Evolutionary conservation across 2,113 vertebrate species (phyloP).

Genomic region (Trinectes maculatus): DNA sequence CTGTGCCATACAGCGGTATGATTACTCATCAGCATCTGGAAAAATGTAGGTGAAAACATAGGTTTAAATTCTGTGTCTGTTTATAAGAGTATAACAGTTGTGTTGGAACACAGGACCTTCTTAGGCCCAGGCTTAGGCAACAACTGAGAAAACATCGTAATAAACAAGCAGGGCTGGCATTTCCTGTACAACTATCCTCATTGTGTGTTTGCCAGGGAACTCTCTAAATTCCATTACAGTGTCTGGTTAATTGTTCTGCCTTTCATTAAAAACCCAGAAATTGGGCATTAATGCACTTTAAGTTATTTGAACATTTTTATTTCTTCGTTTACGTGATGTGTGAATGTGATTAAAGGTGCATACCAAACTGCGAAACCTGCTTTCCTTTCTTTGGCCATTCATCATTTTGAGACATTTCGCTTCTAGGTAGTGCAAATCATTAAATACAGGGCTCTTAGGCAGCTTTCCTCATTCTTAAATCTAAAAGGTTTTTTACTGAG

Average conservation of each 20-base stretch:
- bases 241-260: conserved; percentile 27
- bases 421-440: conserved; percentile 69
- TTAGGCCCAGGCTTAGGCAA: background rate
- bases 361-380: conserved; percentile 61
- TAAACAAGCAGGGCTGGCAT: background rate
- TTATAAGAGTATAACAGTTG: background rate
- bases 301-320: conserved; percentile 64
- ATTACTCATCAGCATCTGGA: background rate
- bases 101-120: background rate
- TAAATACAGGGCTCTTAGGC: conserved; percentile 65
- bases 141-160: background rate
- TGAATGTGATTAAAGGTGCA: conserved; percentile 67
- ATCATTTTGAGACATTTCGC: conserved; percentile 71
- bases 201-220: conserved; percentile 16
- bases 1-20: background rate
- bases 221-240: conserved; percentile 22
- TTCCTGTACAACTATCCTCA: conserved; percentile 22
- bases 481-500: conserved; percentile 70
- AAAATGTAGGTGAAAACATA: conserved; percentile 15
- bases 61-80: background rate
- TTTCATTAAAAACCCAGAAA: conserved; percentile 34
- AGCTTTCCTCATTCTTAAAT: conserved; percentile 62
- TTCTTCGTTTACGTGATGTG: conserved; percentile 60
- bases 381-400: conserved; percentile 66
- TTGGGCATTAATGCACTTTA: conserved; percentile 34